Evolutionary conservation across 2,888 invertebrate genomes (phyloP).

Genomic region (Ennomos quercinarius): DNA sequence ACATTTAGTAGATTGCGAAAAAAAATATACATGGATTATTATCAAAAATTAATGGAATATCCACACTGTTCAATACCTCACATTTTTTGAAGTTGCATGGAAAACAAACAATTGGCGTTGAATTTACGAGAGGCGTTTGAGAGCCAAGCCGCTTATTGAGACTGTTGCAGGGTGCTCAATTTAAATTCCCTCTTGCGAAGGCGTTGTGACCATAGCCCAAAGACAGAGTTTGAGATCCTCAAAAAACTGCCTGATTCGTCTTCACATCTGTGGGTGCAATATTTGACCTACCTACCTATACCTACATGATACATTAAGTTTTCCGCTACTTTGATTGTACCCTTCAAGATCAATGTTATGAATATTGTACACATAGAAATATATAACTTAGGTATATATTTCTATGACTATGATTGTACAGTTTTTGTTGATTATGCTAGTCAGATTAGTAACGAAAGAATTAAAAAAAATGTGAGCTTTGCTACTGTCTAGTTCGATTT

Average conservation of each 20-base stretch:
- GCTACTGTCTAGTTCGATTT: constrained; percentile 8
- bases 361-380: too few species aligned
- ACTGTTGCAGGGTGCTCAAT: constrained; percentile 65
- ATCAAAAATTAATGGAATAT: constrained; percentile 30
- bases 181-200: constrained; percentile 53
- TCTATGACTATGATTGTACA: too few species aligned
- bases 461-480: constrained; percentile 1
- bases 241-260: too few species aligned
- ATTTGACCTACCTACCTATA: too few species aligned
- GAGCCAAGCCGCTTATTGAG: constrained; percentile 81
- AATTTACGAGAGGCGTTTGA: constrained; percentile 73
- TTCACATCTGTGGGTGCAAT: too few species aligned
- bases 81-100: constrained; percentile 59
- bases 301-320: too few species aligned
- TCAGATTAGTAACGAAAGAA: background rate
- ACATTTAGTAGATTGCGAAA: too few species aligned
- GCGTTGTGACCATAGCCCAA: constrained; percentile 5
- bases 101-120: constrained; percentile 75
- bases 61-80: constrained; percentile 38
- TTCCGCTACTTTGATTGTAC: too few species aligned
- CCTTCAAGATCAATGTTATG: too few species aligned
- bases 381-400: too few species aligned
- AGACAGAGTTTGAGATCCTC: constrained; percentile 6
- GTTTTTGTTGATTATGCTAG: too few species aligned
- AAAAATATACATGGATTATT: too few species aligned